Percentiles rank a stretch among this genome's conserved stretches.
Conservation (phyloP, 2,888 invertebrate species). For the Caenorhabditis plicata region DNA sequence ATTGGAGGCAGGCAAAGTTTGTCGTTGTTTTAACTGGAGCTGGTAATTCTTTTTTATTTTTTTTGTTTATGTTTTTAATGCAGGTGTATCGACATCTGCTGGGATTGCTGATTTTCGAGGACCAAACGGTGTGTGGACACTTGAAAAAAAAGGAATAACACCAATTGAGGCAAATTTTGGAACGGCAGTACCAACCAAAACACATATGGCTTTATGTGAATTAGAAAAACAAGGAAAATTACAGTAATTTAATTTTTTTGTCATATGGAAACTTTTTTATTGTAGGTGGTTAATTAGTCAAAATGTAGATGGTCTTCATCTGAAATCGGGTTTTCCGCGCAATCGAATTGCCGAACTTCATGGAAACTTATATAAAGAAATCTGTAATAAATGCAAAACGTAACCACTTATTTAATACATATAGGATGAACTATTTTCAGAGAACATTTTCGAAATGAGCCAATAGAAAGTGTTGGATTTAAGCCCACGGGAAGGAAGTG, state of each 20-base stretch:
- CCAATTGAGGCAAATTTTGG: slow-evolving; percentile 78
- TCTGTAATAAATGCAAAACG: slow-evolving; percentile 82
- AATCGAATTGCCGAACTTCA: slow-evolving; percentile 86
- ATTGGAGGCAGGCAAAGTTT: background rate
- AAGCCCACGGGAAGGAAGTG: background rate
- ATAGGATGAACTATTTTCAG: too few relatives aligned
- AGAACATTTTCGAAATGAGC: background rate
- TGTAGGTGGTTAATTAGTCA: slow-evolving; percentile 77
- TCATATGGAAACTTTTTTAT: too few relatives aligned
- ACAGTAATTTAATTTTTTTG: too few relatives aligned
- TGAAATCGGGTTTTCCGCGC: slow-evolving; percentile 83
- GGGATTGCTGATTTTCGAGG: slow-evolving; percentile 96
- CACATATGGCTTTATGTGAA: slow-evolving; percentile 87
- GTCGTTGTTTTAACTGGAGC: background rate
- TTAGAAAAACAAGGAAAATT: slow-evolving; percentile 73
- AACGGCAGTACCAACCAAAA: slow-evolving; percentile 84
- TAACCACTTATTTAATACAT: too few relatives aligned
- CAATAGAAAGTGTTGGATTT: background rate
- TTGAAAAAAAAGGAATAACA: slow-evolving; percentile 66
- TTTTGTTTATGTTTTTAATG: too few relatives aligned
- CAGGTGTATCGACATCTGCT: slow-evolving; percentile 71
- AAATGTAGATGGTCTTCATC: slow-evolving; percentile 95
- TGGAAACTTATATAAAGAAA: slow-evolving; percentile 95
- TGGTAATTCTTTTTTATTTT: too few relatives aligned
- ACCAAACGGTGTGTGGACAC: slow-evolving; percentile 93